Conservation (phyloP, 2,888 invertebrate species). For the Meteorus cinctellus region DNA sequence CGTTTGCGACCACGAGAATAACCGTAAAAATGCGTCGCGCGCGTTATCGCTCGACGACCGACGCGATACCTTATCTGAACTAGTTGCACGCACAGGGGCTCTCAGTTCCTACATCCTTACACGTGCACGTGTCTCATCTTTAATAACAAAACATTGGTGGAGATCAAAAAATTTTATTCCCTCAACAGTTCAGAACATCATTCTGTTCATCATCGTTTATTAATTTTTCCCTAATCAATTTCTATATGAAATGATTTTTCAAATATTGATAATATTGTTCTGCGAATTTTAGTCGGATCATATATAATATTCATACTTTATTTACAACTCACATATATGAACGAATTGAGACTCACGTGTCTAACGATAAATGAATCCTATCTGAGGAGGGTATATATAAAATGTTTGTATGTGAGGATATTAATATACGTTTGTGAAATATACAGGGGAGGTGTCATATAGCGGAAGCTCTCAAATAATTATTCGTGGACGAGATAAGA, state of each 20-base stretch:
- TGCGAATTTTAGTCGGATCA: not conserved
- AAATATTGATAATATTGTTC: not conserved
- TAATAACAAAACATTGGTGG: not conserved
- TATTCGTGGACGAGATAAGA: slow-evolving; percentile 50
- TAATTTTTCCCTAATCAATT: no score
- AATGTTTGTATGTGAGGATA: not conserved
- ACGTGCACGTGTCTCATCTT: slow-evolving; percentile 40
- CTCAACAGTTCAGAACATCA: no score
- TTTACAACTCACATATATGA: slow-evolving; percentile 5
- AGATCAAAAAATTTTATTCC: not conserved
- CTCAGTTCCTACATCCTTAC: slow-evolving; percentile 57
- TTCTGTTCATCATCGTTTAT: no score
- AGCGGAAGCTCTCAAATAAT: slow-evolving; percentile 52
- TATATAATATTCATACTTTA: slow-evolving; percentile 8
- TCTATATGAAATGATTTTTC: no score
- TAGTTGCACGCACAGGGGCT: slow-evolving; percentile 69
- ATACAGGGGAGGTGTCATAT: slow-evolving; percentile 49
- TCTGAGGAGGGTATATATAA: slow-evolving; percentile 25
- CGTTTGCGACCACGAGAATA: slow-evolving; percentile 30
- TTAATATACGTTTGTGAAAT: not conserved
- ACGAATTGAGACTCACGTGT: slow-evolving; percentile 14
- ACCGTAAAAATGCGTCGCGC: slow-evolving; percentile 52
- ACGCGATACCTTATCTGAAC: slow-evolving; percentile 71
- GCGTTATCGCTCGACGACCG: slow-evolving; percentile 63
- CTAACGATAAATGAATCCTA: slow-evolving; percentile 36